Evolutionary conservation across 2,113 vertebrate genomes (phyloP).

Genomic region (Actinemys pallida): DNA sequence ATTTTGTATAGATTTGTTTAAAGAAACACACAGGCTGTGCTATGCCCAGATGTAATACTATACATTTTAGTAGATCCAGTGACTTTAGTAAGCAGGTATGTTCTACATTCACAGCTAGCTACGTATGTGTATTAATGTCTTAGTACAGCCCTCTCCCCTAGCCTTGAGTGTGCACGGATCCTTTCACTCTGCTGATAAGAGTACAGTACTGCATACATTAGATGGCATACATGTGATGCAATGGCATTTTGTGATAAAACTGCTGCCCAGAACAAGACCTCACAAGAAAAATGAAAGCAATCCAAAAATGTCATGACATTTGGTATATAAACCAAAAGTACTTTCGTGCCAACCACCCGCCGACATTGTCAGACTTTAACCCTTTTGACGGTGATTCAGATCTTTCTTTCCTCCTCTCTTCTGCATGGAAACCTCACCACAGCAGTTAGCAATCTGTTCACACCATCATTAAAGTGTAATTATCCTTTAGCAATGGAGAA

Average conservation of each 20-base stretch:
- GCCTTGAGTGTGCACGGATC: background rate
- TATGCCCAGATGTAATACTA: background rate
- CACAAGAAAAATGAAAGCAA: slow-evolving; percentile 29
- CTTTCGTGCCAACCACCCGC: slow-evolving; percentile 59
- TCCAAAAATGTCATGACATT: slow-evolving; percentile 61
- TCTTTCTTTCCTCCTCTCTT: slow-evolving; percentile 25
- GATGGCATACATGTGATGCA: background rate
- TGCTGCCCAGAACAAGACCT: slow-evolving; percentile 11
- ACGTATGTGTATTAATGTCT: background rate
- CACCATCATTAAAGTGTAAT: slow-evolving; percentile 55
- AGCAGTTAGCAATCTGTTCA: slow-evolving; percentile 74
- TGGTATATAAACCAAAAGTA: slow-evolving; percentile 5
- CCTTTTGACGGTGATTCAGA: background rate
- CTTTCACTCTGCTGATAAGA: background rate
- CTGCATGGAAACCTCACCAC: slow-evolving; percentile 38
- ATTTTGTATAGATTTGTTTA: background rate
- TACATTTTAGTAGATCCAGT: background rate
- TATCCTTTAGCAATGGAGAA: slow-evolving; percentile 49
- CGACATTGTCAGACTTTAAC: slow-evolving; percentile 51
- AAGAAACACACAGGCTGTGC: background rate
- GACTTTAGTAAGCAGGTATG: background rate
- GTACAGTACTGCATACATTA: background rate
- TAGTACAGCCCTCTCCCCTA: background rate
- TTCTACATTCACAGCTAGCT: fast-evolving
- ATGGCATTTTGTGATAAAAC: background rate